Base-by-base conservation (phyloP, 1,140 invertebrate genomes). In the Melanaphis sacchari region DNA sequence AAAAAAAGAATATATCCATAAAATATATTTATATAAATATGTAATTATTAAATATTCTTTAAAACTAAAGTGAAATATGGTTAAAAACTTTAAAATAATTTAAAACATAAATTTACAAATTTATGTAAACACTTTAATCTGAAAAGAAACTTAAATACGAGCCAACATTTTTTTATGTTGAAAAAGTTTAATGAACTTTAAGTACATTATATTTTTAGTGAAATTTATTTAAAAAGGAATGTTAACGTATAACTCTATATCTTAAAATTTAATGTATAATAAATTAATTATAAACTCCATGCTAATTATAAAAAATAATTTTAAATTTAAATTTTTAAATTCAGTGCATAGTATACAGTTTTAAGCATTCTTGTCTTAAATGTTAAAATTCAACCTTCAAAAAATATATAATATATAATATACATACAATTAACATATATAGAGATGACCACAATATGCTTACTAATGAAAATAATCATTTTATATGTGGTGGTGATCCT, bases 71-170 rank as follows among this genome's bases (percentile, higher is more conserved):
- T 41, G 11, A 87, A 87, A n/a, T 87, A 40, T 38, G 9, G 81
- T 82, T 82, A 41, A 2, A 46, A 46, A 87, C 84, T 87, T 87
- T 87, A 87, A 87, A 87, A 43, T 46, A 46, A 43, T 87, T 46
- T 85, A 46, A 85, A 22, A 31, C 9, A 87, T 31, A 31, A 31
- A 31, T 43, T 46, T 43, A 41, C 11, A 87, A 43, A 87, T 87
- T 46, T 46, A 87, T 43, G 41, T 43, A 87, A 87, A 87, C 84
- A 46, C 15, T 87, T 87, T 43, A 87, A 46, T 87, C 40, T 18
- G 15, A 87, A 87, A 41, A 46, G 84, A 3, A 46, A 87, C 26
- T 85, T 85, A 15, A 87, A 87, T 43, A 87, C 38, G 11, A 11
- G 24, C 41, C 0, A 87, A 31, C 84, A 87, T 41, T 87, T 46